Evolutionary conservation across 2,113 vertebrate species (phyloP), one percentile per base, ranked within the genome.

Genomic region (Dendropsophus ebraccatus): DNA sequence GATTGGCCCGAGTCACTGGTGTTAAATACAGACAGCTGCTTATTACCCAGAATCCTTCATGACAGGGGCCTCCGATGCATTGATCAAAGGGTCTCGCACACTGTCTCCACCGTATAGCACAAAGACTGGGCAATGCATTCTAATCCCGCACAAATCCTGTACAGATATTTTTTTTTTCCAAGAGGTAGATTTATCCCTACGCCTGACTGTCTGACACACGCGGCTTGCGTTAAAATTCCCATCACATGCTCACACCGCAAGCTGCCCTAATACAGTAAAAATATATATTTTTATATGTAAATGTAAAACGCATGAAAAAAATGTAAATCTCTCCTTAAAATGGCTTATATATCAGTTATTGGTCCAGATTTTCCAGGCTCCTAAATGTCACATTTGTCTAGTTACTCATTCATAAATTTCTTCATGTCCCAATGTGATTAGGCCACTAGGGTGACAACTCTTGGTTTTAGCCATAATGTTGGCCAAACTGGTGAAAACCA

Each of bases 91-190:
- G 23, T 47, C 60, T 65, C 37, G 25, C 58, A 45, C 30, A n/a
- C 17, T 1, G 76, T 35, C 47, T 56, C 75, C 28, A n/a, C 74
- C n/a, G 56, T 58, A 25, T 11, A 41, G 35, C 58, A 47, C 28
- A 60, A 81, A 62, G 35, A 12, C 78, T 9, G 56, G 60, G 78
- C 37, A 81, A 47, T 47, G 30, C 56, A 25, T 9, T 30, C 56
- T 81, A 81, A 81, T 81, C 78, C 56, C 25, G n/a, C 50, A 60
- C 78, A 81, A 81, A 81, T 81, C 78, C 78, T 28, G 37, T 17
- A 81, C 56, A 81, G 56, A 65, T 16, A n/a, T 13, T 69, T 76
- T 28, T 56, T 50, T 56, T 77, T 4, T 54, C 6, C 52, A 58
- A 58, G 76, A 37, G 76, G 76, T n/a, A 37, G 52, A 79, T 58